Conservation (phyloP, 2,888 invertebrate genomes). For the Idaea biselata region DNA sequence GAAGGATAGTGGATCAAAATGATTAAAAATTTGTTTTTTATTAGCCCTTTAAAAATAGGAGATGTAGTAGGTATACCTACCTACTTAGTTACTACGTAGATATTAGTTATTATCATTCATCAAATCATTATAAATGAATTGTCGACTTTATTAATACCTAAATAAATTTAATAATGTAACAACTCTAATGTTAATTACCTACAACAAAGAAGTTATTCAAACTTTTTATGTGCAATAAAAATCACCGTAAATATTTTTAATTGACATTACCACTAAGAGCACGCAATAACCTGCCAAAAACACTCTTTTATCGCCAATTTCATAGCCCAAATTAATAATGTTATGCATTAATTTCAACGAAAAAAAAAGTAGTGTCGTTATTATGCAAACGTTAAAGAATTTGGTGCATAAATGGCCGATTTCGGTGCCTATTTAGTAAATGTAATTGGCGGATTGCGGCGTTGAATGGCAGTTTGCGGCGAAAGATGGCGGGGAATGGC, state of each 20-base stretch:
- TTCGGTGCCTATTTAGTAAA: conserved; percentile 56
- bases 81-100: no score
- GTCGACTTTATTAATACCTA: background rate
- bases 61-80: no score
- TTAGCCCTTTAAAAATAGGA: no score
- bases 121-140: background rate
- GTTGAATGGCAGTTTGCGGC: conserved; percentile 37
- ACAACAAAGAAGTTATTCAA: conserved; percentile 21
- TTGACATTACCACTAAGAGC: background rate
- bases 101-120: no score
- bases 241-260: conserved; percentile 2
- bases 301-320: conserved; percentile 2
- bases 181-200: background rate
- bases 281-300: background rate
- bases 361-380: conserved; percentile 32
- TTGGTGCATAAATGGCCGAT: conserved; percentile 59
- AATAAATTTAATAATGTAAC: background rate
- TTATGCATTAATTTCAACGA: conserved; percentile 22
- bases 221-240: conserved; percentile 7
- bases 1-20: no score
- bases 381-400: conserved; percentile 60
- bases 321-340: conserved; percentile 4
- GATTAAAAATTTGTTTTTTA: no score
- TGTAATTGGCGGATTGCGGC: conserved; percentile 57
- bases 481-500: conserved; percentile 53